Conservation (phyloP, 2,888 invertebrate species). For the Trissoscelio sp. region DNA sequence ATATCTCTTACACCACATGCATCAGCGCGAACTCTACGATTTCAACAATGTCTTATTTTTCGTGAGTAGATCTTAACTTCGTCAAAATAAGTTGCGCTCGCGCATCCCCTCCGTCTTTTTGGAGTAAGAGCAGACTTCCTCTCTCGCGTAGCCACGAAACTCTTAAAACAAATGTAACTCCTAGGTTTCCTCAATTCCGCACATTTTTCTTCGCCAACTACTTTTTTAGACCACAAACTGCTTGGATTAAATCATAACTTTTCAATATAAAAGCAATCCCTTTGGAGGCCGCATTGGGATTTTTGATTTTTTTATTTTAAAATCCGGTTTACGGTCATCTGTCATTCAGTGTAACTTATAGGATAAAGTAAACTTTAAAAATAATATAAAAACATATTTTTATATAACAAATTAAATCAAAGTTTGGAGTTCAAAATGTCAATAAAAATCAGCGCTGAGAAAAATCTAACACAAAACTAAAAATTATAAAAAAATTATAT, state of each 20-base stretch:
- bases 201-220: slow-evolving; percentile 47
- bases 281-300: neutral
- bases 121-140: slow-evolving; percentile 6
- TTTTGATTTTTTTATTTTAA: neutral
- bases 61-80: slow-evolving; percentile 39
- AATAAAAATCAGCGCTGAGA: too few species aligned
- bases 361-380: too few species aligned
- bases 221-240: slow-evolving; percentile 43
- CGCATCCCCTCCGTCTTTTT: slow-evolving; percentile 3
- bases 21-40: neutral
- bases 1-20: slow-evolving; percentile 24
- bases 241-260: slow-evolving; percentile 60
- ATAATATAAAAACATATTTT: too few species aligned
- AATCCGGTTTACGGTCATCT: slow-evolving; percentile 9
- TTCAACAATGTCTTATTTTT: slow-evolving; percentile 43
- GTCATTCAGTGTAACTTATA: neutral
- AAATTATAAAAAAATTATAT: too few species aligned
- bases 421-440: too few species aligned
- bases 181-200: slow-evolving; percentile 24
- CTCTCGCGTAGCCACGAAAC: slow-evolving; percentile 16
- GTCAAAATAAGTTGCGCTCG: slow-evolving; percentile 47
- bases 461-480: too few species aligned
- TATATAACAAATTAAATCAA: too few species aligned
- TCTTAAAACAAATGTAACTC: slow-evolving; percentile 54
- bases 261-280: slow-evolving; percentile 50